Evolutionary conservation across 2,888 invertebrate genomes (phyloP), one percentile per base, ranked within the genome.

Genomic region (Lagria hirta): DNA sequence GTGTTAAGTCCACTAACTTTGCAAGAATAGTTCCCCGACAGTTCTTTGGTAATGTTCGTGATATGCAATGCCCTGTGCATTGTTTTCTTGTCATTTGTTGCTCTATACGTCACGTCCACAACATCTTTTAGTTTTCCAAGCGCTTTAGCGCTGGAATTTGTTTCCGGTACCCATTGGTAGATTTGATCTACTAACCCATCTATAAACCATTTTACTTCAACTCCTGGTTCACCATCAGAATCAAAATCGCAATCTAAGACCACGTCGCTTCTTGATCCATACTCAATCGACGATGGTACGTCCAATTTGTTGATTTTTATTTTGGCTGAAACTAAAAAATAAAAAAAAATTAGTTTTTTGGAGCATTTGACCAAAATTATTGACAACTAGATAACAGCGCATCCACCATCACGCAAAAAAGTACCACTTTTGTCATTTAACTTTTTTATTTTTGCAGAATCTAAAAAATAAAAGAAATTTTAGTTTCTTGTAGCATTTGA

Each of bases 1-100:
- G 65, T 67, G 18, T 55, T 55, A 50, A 64, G 71, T 24, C 75
- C 75, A 41, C 75, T 76, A 35, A 80, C 75, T 54, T 71, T 72
- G 63, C 80, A 80, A 15, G 70, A 75, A 61, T 79, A 80, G 51
- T 74, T 71, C 15, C 79, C 80, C 1, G 75, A 70, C 26, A 79
- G 65, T 23, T 75, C 72, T 20, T 76, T 75, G 41, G 69, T 72
- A 27, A 75, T 64, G 29, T 71, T 56, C 22, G 48, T 65, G 53
- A 81, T 74, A 60, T 75, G 74, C 60, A 81, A 71, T 13, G 80
- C 79, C 47, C 78, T 67, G 52, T 73, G 72, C 72, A 70, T 72
- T 12, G 71, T 72, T 32, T 60, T 55, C 4, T 65, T 60, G 53
- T 73, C 67, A 45, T 70, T 61, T 28, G 73, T 68, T 4, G 70